Evolutionary conservation across 2,113 vertebrate species (phyloP).

Genomic region (Cyrtonyx montezumae): DNA sequence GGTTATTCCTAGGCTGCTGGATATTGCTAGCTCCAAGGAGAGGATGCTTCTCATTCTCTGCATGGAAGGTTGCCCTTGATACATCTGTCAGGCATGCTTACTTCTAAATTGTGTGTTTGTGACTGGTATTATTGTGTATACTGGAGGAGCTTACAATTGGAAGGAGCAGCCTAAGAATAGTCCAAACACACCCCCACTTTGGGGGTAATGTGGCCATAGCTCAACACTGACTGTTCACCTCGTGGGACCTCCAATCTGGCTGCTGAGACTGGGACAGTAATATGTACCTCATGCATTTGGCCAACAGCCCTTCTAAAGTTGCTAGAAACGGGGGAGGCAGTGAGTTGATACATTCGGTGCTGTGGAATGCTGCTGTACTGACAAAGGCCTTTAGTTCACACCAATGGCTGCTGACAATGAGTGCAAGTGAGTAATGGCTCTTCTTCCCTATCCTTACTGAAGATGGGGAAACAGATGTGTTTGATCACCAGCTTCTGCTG

Average conservation of each 20-base stretch:
- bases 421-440: neutral
- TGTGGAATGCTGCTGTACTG: neutral
- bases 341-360: neutral
- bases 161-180: neutral
- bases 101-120: neutral
- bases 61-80: neutral
- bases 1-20: neutral
- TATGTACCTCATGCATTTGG: rapidly evolving
- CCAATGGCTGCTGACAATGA: neutral
- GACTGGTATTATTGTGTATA: neutral
- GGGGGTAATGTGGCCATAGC: neutral
- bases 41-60: neutral
- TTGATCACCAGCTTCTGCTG: slow-evolving; percentile 83
- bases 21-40: neutral
- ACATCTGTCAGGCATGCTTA: neutral
- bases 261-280: neutral
- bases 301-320: neutral
- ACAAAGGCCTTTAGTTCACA: neutral
- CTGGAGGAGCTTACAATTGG: neutral
- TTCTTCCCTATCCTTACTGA: neutral
- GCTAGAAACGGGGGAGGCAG: neutral
- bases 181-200: neutral
- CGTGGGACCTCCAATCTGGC: neutral
- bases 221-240: neutral
- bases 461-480: neutral